Evolutionary conservation across 2,113 vertebrate species (phyloP).

Genomic region (Ceyx margarethae): DNA sequence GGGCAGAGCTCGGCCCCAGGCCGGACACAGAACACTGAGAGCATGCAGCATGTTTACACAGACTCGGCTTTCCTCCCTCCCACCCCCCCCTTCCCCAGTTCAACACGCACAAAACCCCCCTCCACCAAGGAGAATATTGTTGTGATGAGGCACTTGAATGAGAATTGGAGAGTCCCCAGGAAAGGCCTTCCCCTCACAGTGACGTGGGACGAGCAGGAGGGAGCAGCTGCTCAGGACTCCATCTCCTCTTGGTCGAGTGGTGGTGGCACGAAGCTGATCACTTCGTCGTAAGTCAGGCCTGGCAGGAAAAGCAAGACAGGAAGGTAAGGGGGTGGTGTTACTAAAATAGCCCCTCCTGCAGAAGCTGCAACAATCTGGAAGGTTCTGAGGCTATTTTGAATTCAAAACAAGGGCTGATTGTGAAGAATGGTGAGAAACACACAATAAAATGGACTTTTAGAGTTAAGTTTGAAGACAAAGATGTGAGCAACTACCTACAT

Average conservation of each 20-base stretch:
- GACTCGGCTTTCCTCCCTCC: constrained; percentile 53
- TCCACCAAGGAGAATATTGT: constrained; percentile 79
- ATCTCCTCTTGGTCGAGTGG: constrained; percentile 92
- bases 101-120: constrained; percentile 60
- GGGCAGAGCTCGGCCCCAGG: constrained; percentile 38
- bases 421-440: background rate
- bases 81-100: background rate
- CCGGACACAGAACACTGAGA: constrained; percentile 64
- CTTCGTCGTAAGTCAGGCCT: constrained; percentile 95
- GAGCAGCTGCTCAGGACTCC: constrained; percentile 86
- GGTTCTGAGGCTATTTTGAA: background rate
- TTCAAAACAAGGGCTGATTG: background rate
- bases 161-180: constrained; percentile 75
- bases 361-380: background rate
- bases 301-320: background rate
- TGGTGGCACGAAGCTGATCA: constrained; percentile 89
- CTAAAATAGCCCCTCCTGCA: background rate
- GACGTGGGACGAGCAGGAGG: constrained; percentile 60
- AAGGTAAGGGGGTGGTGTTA: background rate
- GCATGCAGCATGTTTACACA: constrained; percentile 65
- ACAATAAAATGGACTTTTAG: background rate
- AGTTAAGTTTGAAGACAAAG: background rate
- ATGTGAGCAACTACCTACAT: background rate
- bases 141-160: constrained; percentile 92
- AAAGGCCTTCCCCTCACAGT: constrained; percentile 81